A percentile compares a stretch with the other conserved stretches of the same genome.
phyloP scores from a whole-genome alignment of 2,888 invertebrate species.

The Dolichopus griseipennis region DNA sequence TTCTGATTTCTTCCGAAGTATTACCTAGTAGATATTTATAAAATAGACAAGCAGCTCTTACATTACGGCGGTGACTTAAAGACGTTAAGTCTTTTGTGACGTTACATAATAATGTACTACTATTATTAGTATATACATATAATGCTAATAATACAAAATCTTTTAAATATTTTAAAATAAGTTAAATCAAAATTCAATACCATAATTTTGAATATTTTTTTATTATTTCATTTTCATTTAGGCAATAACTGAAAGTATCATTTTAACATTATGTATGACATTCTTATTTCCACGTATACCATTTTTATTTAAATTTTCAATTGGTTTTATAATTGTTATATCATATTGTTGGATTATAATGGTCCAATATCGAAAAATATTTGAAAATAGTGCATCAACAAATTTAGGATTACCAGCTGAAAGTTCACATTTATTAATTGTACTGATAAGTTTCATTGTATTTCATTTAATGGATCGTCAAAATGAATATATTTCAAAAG shows the following conservation, averaged over 20 bases:
- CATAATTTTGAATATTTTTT: conserved; percentile 10
- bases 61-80: too few species aligned
- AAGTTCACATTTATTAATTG: conserved; percentile 63
- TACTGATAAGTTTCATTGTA: conserved; percentile 64
- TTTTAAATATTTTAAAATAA: too few species aligned
- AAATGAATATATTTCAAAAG: conserved; percentile 77
- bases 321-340: conserved; percentile 55
- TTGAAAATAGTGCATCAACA: conserved; percentile 56
- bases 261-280: conserved; percentile 54
- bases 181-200: conserved; percentile 14
- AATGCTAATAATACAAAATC: too few species aligned
- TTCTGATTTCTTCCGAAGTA: too few species aligned
- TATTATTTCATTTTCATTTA: conserved; percentile 28
- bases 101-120: too few species aligned
- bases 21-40: too few species aligned
- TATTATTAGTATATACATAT: too few species aligned
- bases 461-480: conserved; percentile 81
- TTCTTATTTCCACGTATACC: conserved; percentile 80
- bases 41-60: too few species aligned
- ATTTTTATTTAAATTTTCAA: conserved; percentile 67
- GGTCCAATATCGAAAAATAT: conserved; percentile 48
- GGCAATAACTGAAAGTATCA: conserved; percentile 48
- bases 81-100: too few species aligned
- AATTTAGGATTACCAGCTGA: conserved; percentile 60
- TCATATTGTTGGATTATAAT: conserved; percentile 64